Evolutionary conservation across 2,113 vertebrate genomes (phyloP), one percentile per base, ranked within the genome.

Genomic region (Syngnathus typhle): DNA sequence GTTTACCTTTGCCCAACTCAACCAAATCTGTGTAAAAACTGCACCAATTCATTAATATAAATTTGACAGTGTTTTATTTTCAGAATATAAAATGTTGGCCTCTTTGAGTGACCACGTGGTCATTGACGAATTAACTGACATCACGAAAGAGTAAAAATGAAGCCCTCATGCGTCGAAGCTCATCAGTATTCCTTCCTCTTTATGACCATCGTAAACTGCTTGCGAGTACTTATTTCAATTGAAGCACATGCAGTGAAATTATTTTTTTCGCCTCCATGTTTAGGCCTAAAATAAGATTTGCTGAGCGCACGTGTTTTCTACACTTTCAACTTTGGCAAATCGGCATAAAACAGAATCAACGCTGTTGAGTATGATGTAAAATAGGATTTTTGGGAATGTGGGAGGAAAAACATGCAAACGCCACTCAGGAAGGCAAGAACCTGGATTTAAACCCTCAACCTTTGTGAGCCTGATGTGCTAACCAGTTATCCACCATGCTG

Each of bases 151-250:
- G 46, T 23, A 65, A 65, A 51, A 11, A 16, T 65, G 64, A 46
- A 46, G 39, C 43, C 68, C 74, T 70, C 60, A 60, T 71, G 67
- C 16, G 21, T 23, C 74, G 72, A 56, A 71, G 70, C 63, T 67
- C 77, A 80, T 84, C 81, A 81, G 60, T 62, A 68, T 70, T 80
- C 82, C 72, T 69, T 75, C 56, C 47, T 74, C 56, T 86, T 88
- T 84, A 85, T 83, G 77, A 71, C 70, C 61, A 79, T 81, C 76
- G 75, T 85, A 83, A 87, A 79, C 61, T 75, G 65, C 77, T 80
- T 78, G 72, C 73, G 74, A 74, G 74, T 43, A 56, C 65, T 82
- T 46, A 76, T 81, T 83, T 85, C 79, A 66, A 68, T 49, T 68
- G 39, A 85, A 73, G 77, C 46, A 76, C 73, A 69, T 72, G 69